Base-by-base conservation (phyloP, 1,140 invertebrate genomes). In the Acyrthosiphon pisum region DNA sequence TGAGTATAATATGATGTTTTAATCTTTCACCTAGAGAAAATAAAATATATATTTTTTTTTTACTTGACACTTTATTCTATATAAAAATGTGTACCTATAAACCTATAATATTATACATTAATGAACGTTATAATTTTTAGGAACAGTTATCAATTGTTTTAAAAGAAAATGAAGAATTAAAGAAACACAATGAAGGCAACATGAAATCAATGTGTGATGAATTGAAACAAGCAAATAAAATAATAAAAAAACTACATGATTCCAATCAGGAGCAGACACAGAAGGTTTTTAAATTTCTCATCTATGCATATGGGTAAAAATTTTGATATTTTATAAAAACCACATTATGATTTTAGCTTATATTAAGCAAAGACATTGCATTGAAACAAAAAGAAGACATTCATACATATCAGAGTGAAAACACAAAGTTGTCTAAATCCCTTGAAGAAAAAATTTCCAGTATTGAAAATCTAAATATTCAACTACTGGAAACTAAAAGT, bases 171-270 rank as follows among this genome's bases (percentile, higher is more conserved):
- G 91, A 93, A 56, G 91, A 93, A n/a, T 23, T 93, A 44, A 93
- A 93, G 41, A 93, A 93, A 86, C 91, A 22, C 8, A 56, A 18
- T 56, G 91, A 93, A 41, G 91, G 44, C 26, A 53, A 50, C 23
- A 41, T 84, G 18, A 84, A 86, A 84, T 93, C 91, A 37, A 86
- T 93, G 35, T 93, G 81, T 56, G 91, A 93, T 86, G 91, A 93
- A 53, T 56, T 93, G 14, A 93, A 93, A 86, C 68, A 93, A 86
- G 91, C 91, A 56, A 93, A 93, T 93, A 93, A 86, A 93, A 93
- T 93, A 53, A 93, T 93, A 20, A 93, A 93, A 93, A 93, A 93
- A 86, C 41, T 93, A n/a, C 91, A 93, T 20, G 91, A 93, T 53
- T 93, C 91, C 23, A 93, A 93, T 93, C 76, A 93, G 0, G 91